Base-by-base conservation (phyloP, 2,888 invertebrate species). In the Drosophila sordidula region DNA sequence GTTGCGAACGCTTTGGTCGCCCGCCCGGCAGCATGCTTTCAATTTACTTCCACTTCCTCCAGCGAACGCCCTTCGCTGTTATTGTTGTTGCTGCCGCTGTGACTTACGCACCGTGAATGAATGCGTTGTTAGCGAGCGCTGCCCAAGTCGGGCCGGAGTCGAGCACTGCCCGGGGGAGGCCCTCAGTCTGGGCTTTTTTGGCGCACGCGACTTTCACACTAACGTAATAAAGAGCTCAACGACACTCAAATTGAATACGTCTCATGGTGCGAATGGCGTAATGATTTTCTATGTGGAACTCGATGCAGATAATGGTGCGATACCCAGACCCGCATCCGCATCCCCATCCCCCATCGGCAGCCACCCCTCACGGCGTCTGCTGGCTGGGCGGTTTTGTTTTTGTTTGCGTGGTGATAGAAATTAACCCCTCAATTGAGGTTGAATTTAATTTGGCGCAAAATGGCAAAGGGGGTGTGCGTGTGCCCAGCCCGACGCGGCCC, bases 341-440 rank as follows among this genome's bases (percentile, higher is more conserved):
- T 42, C 55, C 66, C 36, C 56, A 55, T 59, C 50, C 45, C 54
- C 18, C 61, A 62, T 8, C 32, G n/a, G 18, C 39, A 65, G 52
- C 66, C 65, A 76, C 79, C 65, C 76, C 54, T 54, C 45, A 62
- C 14, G 45, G 50, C 34, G 67, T 72, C 78, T 39, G 32, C 69
- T 41, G 65, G n/a, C 59, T 84, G 87, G 70, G 84, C 78, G 78
- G 86, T 76, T 78, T 87, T 86, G 81, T 83, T 87, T 86, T 87
- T 80, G 87, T 89, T 89, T 82, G 83, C 78, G 80, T 80, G 89
- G 90, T 90, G 90, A 90, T 90, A 89, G 89, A 90, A 90, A 91
- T 91, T 91, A 90, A 91, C 91, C 92, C 91, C 91, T 91, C 90
- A 91, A 91, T 91, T 91, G 92, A 91, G 91, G 91, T 91, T 91